These are phyloP conservation scores for Idaea straminata DNA, from an alignment of 2,888 invertebrate genomes.

Conservation along the genomic window DNA sequence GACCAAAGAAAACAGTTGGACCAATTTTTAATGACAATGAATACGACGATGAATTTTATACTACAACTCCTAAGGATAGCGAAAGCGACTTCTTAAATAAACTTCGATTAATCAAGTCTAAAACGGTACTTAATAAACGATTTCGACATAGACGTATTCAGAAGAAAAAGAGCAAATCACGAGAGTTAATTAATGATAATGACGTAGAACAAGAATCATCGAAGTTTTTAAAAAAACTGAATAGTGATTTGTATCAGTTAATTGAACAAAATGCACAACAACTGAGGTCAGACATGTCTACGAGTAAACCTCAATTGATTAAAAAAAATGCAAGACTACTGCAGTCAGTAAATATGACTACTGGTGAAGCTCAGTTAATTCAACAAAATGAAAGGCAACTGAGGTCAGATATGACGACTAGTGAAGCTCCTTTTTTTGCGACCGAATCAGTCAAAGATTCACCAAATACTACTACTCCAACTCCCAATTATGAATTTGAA, in stretches of 20 bases:
- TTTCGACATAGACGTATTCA: constrained; percentile 3
- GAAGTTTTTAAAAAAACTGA: constrained; percentile 4
- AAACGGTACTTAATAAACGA: constrained; percentile 16
- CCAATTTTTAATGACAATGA: constrained; percentile 27
- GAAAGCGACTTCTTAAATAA: neutral
- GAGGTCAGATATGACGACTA: constrained; percentile 19
- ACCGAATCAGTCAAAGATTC: neutral
- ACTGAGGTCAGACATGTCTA: constrained; percentile 20
- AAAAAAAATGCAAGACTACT: too few species aligned
- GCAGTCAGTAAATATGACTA: too few species aligned
- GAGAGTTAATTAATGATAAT: neutral
- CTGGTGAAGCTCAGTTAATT: constrained; percentile 1
- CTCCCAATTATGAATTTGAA: neutral
- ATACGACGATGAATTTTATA: constrained; percentile 27
- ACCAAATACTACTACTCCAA: neutral
- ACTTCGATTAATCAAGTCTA: constrained; percentile 27
- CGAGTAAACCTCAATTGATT: too few species aligned
- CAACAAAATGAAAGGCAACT: constrained; percentile 12
- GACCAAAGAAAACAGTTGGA: constrained; percentile 2
- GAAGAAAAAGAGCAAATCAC: neutral
- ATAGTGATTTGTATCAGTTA: constrained; percentile 12
- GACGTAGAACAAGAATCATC: neutral
- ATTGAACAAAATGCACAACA: constrained; percentile 9
- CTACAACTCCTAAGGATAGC: constrained; percentile 11
- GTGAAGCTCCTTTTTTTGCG: neutral